Evolutionary conservation across 2,113 vertebrate species (phyloP).

Genomic region (Picathartes gymnocephalus): DNA sequence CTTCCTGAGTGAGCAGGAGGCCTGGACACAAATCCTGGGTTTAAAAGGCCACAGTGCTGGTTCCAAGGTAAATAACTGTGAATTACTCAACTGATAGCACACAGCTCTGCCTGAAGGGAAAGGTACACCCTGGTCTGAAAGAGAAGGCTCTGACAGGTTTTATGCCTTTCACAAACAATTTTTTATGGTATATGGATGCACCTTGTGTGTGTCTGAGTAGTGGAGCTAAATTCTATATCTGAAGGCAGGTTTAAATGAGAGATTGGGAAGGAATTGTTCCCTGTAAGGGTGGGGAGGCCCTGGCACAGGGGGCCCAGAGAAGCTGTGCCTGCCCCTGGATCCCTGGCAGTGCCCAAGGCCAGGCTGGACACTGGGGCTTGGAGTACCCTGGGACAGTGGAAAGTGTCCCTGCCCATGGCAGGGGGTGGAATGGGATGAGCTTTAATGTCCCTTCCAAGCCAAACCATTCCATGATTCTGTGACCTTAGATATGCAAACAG

Average conservation of each 20-base stretch:
- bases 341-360: background rate
- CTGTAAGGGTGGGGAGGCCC: fast-evolving
- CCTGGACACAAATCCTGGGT: background rate
- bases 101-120: background rate
- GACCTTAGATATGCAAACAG: background rate
- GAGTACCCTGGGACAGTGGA: fast-evolving
- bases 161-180: background rate
- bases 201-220: too few species aligned
- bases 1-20: background rate
- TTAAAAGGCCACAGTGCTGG: background rate
- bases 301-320: background rate
- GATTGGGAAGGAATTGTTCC: background rate
- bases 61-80: background rate
- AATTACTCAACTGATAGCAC: background rate
- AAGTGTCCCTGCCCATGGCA: background rate
- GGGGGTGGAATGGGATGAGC: background rate
- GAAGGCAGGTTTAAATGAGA: background rate
- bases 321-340: background rate
- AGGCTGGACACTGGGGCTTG: fast-evolving
- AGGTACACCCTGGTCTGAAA: background rate
- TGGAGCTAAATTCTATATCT: background rate
- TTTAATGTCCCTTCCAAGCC: background rate
- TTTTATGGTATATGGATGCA: background rate
- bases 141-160: background rate
- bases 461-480: background rate